Evolutionary conservation across 2,797 vertebrate species (phyloP), one percentile per base, ranked within the genome.

Genomic region (Neosilurus mollespiculum): DNA sequence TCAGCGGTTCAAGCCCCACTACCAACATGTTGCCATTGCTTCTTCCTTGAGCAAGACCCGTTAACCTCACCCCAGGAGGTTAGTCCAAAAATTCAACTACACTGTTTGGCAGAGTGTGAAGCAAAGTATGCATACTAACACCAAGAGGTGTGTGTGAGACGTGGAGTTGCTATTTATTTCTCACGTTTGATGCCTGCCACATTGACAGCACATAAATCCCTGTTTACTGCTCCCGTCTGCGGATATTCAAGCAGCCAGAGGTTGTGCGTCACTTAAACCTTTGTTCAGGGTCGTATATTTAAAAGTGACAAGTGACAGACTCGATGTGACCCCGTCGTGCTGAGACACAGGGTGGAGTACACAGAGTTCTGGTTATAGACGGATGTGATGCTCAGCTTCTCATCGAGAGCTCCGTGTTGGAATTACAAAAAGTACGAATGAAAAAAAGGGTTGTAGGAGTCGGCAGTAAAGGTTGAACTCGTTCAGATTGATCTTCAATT

Each of bases 171-270:
- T 59, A 9, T 78, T 71, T 69, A 69, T 59, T 12, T 15, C 15
- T 22, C 18, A 22, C 7, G 6, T 61, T 56, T 20, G 59, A 37
- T 65, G 53, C 18, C 69, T 56, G 61, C 30, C 49, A 16, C 59
- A 64, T 34, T 22, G 78, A 37, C 34, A 37, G 11, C 37, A 49
- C 62, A 76, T 84, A 81, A 81, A 81, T 84, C 26, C 24, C 16
- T 7, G 51, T 83, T 83, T 86, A 83, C 65, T 16, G 79, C n/a
- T n/a, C 59, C 37, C 64, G 85, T 71, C 72, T 58, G 75, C 5
- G 20, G 51, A 26, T 78, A 72, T 76, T 78, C 59, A 81, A 86
- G 72, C 58, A 20, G 20, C 10, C 51, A 70, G 34, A 72, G 73
- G 58, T 30, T 37, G 73, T 73, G 67, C 81, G 65, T 84, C 69